Conservation (phyloP, 2,113 vertebrate genomes). For the Sialia sialis region DNA sequence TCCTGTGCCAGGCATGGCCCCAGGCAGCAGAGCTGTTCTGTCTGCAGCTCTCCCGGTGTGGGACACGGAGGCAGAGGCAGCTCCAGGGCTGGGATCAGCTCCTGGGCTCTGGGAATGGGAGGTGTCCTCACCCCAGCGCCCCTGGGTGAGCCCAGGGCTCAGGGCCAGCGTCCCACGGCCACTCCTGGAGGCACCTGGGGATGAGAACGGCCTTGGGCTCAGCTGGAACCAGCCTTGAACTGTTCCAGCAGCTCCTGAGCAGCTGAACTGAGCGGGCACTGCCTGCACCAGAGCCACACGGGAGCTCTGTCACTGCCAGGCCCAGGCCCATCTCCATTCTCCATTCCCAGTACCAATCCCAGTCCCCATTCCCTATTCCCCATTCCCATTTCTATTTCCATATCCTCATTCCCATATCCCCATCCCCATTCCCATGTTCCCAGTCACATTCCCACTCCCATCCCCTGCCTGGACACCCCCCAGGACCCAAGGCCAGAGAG, state of each 20-base stretch:
- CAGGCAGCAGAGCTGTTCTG: background rate
- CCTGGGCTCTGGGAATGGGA: background rate
- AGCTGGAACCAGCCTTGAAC: rapidly evolving
- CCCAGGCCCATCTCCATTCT: background rate
- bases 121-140: rapidly evolving
- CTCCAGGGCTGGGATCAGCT: background rate
- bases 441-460: background rate
- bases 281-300: background rate
- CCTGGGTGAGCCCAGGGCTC: background rate
- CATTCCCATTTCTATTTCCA: no score
- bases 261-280: rapidly evolving
- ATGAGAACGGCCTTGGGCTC: background rate
- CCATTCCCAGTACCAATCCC: background rate
- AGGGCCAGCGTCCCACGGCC: background rate
- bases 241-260: background rate
- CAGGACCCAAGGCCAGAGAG: background rate
- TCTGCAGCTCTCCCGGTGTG: background rate
- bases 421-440: background rate
- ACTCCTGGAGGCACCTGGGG: background rate
- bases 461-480: no score
- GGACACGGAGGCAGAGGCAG: rapidly evolving
- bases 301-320: background rate
- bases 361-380: no score
- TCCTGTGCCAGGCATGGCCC: no score
- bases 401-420: no score